Evolutionary conservation across 2,797 vertebrate genomes (phyloP), one percentile per base, ranked within the genome.

Genomic region (Bryconaethiops microstoma): DNA sequence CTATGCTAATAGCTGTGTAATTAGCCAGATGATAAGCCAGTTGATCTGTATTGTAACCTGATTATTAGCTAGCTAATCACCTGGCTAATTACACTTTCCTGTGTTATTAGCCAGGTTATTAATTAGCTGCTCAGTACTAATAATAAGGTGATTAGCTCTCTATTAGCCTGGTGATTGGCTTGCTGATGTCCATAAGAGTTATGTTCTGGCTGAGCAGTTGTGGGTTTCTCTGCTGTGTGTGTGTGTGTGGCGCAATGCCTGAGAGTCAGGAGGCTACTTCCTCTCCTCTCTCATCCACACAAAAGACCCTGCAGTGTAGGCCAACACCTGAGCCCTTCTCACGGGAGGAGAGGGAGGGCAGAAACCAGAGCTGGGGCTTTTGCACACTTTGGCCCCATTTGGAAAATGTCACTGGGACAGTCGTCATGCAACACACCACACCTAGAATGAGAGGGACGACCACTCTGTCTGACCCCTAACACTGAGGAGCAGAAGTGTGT

Each of bases 371-470:
- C 62, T 1, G 5, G 40, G 16, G 2, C 21, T 80, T 68, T 80
- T 35, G 55, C 50, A 7, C 50, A 14, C 2, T 55, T 35, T 57
- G 70, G 19, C 52, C 52, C 9, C 17, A 13, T 72, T 72, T 25
- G 16, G 48, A 52, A 80, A 80, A 80, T 74, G 71, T 74, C 71
- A 80, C 50, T 59, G 39, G 71, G 50, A 74, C 71, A 48, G 21
- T 50, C 1, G 8, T 55, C 70, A 65, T 65, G 10, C 42, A 39
- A 67, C 50, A 50, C 52, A 70, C 16, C 69, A 71, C 39, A 16
- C 39, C 45, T 3, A 4, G 16, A 1, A 7, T 14, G 69, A 55
- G 7, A 23, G 4, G 16, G 25, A 12, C 16, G 10, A 54, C 52
- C 13, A 21, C 5, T 42, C 35, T 42, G 2, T 8, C 12, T 48